phyloP scores from a whole-genome alignment of 2,797 vertebrate species.

The Morelia viridis region DNA sequence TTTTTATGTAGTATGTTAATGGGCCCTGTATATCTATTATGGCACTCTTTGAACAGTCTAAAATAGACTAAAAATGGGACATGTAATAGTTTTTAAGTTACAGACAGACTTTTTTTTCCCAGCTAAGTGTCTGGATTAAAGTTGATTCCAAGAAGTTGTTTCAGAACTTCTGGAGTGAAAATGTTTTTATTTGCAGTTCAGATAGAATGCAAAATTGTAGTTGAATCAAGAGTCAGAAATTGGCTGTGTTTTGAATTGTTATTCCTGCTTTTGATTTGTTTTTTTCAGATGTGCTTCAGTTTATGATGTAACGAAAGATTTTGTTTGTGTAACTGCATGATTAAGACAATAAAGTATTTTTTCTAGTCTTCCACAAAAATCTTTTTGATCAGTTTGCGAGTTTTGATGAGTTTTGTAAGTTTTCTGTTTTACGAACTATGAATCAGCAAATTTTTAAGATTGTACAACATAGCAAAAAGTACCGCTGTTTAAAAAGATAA shows the following conservation, averaged over 20 bases:
- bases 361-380: slow-evolving; percentile 97
- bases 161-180: slow-evolving; percentile 75
- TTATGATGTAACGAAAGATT: slow-evolving; percentile 88
- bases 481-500: slow-evolving; percentile 89
- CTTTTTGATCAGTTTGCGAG: slow-evolving; percentile 92
- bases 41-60: slow-evolving; percentile 77
- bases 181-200: slow-evolving; percentile 76
- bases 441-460: slow-evolving; percentile 96
- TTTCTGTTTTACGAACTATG: slow-evolving; percentile 93
- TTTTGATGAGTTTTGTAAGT: slow-evolving; percentile 97
- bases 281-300: slow-evolving; percentile 82
- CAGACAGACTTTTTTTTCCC: slow-evolving; percentile 65
- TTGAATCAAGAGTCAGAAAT: slow-evolving; percentile 79
- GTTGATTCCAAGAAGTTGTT: slow-evolving; percentile 72
- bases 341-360: slow-evolving; percentile 98
- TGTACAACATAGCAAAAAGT: slow-evolving; percentile 92
- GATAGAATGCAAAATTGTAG: slow-evolving; percentile 73
- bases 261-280: slow-evolving; percentile 73
- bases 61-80: slow-evolving; percentile 77
- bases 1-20: slow-evolving; percentile 80
- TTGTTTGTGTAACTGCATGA: slow-evolving; percentile 97
- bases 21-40: slow-evolving; percentile 79
- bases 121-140: slow-evolving; percentile 69
- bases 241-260: slow-evolving; percentile 80
- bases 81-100: slow-evolving; percentile 74